Conservation (phyloP, 2,797 vertebrate genomes). For the Amblyraja radiata region DNA sequence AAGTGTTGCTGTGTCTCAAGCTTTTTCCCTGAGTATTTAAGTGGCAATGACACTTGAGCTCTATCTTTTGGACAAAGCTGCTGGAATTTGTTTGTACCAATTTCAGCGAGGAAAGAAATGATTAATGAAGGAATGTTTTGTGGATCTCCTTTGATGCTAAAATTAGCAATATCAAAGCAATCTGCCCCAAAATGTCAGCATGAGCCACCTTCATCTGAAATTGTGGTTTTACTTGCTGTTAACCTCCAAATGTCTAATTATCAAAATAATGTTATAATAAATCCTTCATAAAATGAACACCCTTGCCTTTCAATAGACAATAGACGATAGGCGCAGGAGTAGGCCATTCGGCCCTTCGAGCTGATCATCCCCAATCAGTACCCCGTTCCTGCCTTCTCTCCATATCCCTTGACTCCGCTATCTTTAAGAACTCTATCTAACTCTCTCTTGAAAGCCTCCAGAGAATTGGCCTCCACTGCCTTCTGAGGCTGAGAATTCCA, state of each 20-base stretch:
- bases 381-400: too few species aligned
- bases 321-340: too few species aligned
- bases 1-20: background rate
- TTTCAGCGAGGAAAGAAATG: background rate
- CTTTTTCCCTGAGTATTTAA: background rate
- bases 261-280: background rate
- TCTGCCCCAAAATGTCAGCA: background rate
- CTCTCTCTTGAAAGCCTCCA: too few species aligned
- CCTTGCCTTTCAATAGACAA: background rate
- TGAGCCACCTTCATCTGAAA: background rate
- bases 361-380: too few species aligned
- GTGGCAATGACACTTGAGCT: background rate
- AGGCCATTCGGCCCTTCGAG: too few species aligned
- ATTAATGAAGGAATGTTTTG: background rate
- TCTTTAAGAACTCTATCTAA: too few species aligned
- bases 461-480: too few species aligned
- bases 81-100: background rate
- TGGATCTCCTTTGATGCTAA: background rate
- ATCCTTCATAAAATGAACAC: background rate
- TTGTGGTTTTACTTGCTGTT: background rate
- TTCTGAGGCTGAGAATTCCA: too few species aligned
- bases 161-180: background rate
- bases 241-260: background rate
- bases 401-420: too few species aligned
- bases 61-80: background rate